A percentile compares a stretch with the other conserved stretches of the same genome.
These are phyloP conservation scores for Erethizon dorsatum DNA, from an alignment of 2,797 vertebrate species.

Conservation along the genomic window DNA sequence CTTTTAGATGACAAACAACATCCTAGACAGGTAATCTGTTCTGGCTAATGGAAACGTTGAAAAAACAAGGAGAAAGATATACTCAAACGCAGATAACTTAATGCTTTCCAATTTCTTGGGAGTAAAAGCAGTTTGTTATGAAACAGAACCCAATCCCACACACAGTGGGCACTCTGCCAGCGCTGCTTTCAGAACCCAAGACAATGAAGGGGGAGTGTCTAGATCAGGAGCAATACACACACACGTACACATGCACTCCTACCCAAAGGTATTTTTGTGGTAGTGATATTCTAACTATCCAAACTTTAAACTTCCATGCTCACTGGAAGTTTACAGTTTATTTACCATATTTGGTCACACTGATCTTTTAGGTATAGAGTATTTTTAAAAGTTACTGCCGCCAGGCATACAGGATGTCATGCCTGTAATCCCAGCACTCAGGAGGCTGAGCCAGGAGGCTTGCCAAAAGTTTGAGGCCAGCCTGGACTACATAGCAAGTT, in stretches of 20 bases:
- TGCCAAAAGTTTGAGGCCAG: not conserved
- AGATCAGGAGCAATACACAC: not conserved
- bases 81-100: constrained; percentile 75
- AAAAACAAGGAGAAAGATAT: constrained; percentile 66
- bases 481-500: not conserved
- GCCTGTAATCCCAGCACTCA: not conserved
- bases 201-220: not conserved
- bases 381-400: constrained; percentile 21
- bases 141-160: constrained; percentile 58
- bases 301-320: not conserved
- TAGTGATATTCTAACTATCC: not conserved
- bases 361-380: not conserved
- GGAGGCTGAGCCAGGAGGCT: not conserved
- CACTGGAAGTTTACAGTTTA: constrained; percentile 13
- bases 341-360: constrained; percentile 1
- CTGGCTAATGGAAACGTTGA: constrained; percentile 75
- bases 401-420: not conserved
- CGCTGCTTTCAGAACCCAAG: not conserved
- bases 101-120: constrained; percentile 66
- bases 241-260: too few relatives aligned
- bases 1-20: constrained; percentile 63
- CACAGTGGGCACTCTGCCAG: constrained; percentile 22
- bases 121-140: constrained; percentile 70
- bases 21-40: constrained; percentile 64
- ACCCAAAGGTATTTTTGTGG: not conserved